Conservation (phyloP, 2,888 invertebrate species). For the Thymelicus acteon region DNA sequence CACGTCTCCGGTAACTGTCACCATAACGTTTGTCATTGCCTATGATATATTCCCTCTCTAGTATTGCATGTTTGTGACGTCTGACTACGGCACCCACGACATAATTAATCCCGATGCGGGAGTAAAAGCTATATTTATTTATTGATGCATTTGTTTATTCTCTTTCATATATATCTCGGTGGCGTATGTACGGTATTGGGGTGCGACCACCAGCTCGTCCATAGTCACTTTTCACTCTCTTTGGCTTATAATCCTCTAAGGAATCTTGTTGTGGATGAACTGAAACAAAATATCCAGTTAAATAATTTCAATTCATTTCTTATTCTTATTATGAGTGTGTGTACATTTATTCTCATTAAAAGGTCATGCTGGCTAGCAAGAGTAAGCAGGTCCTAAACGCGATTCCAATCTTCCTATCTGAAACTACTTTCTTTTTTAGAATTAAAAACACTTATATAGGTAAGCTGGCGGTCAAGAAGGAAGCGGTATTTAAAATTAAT, state of each 20-base stretch:
- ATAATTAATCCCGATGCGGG: background rate
- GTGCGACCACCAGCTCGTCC: slow-evolving; percentile 54
- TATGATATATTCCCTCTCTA: background rate
- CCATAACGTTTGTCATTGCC: background rate
- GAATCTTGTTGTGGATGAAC: slow-evolving; percentile 48
- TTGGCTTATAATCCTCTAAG: slow-evolving; percentile 55
- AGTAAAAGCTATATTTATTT: background rate
- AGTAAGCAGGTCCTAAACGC: no score
- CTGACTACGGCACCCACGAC: background rate
- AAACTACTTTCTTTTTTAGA: no score
- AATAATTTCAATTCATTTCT: no score
- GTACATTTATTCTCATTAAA: no score
- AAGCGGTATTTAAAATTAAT: no score
- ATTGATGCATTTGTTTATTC: slow-evolving; percentile 33
- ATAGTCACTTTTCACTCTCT: slow-evolving; percentile 50
- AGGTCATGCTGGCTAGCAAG: no score
- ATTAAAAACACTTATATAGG: no score
- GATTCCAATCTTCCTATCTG: no score
- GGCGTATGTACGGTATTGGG: slow-evolving; percentile 64
- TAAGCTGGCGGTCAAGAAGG: no score
- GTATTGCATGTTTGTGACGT: background rate
- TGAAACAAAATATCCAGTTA: slow-evolving; percentile 40
- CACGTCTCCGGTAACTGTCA: background rate
- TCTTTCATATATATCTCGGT: slow-evolving; percentile 64
- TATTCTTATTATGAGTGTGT: no score